Evolutionary conservation across 2,888 invertebrate genomes (phyloP).

Genomic region (Crioceris asparagi): DNA sequence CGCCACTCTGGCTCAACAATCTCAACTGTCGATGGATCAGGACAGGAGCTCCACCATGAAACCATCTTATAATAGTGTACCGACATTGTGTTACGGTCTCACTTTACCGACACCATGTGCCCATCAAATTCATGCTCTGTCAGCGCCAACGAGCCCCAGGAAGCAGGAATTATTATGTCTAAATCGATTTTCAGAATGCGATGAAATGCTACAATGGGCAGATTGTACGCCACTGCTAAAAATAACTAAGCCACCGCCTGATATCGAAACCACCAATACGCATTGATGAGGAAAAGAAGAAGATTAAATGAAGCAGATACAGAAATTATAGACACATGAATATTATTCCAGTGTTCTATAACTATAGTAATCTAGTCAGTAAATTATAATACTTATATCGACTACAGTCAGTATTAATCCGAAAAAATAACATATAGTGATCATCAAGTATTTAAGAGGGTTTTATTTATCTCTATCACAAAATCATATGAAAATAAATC

Average conservation of each 20-base stretch:
- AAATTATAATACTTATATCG: too few relatives aligned
- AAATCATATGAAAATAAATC: too few relatives aligned
- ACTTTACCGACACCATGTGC: slow-evolving; percentile 22
- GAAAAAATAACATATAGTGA: too few relatives aligned
- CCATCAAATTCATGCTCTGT: slow-evolving; percentile 26
- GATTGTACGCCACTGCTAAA: slow-evolving; percentile 33
- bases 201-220: slow-evolving; percentile 27
- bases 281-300: too few relatives aligned
- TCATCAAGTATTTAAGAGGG: too few relatives aligned
- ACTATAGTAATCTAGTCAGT: too few relatives aligned
- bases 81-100: slow-evolving; percentile 28
- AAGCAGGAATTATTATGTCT: slow-evolving; percentile 21
- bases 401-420: too few relatives aligned
- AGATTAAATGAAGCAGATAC: too few relatives aligned
- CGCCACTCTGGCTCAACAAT: slow-evolving; percentile 30
- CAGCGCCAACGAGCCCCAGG: slow-evolving; percentile 33
- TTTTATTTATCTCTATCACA: too few relatives aligned
- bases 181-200: slow-evolving; percentile 26
- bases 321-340: too few relatives aligned
- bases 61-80: slow-evolving; percentile 31
- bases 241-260: slow-evolving; percentile 28
- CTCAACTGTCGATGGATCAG: slow-evolving; percentile 29
- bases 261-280: slow-evolving; percentile 20
- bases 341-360: too few relatives aligned
- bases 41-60: slow-evolving; percentile 16